Conservation (phyloP, 2,888 invertebrate species). For the Sinodicranocentrus sp. region DNA sequence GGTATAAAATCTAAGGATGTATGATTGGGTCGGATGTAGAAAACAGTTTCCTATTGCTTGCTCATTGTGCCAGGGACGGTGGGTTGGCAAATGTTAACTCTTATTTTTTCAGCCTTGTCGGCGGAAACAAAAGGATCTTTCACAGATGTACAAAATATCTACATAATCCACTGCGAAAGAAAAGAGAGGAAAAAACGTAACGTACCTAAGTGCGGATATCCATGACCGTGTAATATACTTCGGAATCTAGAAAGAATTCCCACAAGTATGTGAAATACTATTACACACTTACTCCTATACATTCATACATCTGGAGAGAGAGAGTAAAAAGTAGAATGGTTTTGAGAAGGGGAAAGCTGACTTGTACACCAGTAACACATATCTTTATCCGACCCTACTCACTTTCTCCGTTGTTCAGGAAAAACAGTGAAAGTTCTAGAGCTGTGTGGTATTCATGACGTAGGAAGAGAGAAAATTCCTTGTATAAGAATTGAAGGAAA, state of each 20-base stretch:
- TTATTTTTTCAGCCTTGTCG: not conserved
- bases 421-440: constrained; percentile 1
- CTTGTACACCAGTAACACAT: not conserved
- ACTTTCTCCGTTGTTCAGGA: not conserved
- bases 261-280: constrained; percentile 36
- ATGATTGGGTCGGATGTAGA: too few relatives aligned
- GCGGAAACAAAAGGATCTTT: not conserved
- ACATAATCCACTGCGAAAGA: not conserved
- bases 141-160: not conserved
- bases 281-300: constrained; percentile 34
- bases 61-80: too few relatives aligned
- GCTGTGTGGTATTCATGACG: not conserved
- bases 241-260: constrained; percentile 32
- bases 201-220: too few relatives aligned
- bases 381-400: not conserved
- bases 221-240: too few relatives aligned
- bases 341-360: not conserved
- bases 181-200: not conserved
- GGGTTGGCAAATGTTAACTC: not conserved
- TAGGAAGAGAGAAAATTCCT: not conserved
- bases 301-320: not conserved
- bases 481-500: not conserved
- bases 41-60: too few relatives aligned
- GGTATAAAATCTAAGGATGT: too few relatives aligned
- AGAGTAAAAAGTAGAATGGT: constrained; percentile 7